Evolutionary conservation across 2,113 vertebrate genomes (phyloP).

Genomic region (Ginglymostoma cirratum): DNA sequence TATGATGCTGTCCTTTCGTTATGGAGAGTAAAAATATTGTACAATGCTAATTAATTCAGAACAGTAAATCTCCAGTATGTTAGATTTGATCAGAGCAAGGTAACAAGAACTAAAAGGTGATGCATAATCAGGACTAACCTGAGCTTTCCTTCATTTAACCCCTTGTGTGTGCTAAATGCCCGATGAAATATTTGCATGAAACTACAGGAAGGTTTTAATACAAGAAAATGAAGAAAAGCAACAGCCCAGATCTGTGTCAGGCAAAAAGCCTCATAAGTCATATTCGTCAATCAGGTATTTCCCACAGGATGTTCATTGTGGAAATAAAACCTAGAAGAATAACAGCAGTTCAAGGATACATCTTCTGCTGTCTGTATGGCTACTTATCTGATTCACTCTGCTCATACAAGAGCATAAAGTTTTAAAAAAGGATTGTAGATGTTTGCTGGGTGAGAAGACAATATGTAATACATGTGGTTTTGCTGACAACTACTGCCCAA

Average conservation of each 20-base stretch:
- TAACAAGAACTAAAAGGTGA: not conserved
- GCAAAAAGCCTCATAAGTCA: not conserved
- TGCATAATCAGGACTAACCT: not conserved
- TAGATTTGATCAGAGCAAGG: not conserved
- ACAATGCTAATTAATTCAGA: constrained; percentile 9
- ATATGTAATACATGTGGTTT: not conserved
- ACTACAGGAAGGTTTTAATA: not conserved
- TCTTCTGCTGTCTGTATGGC: not conserved
- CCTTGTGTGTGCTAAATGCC: not conserved
- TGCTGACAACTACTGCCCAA: not conserved
- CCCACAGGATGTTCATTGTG: not conserved
- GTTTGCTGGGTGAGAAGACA: not conserved
- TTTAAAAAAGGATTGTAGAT: not conserved
- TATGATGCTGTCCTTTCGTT: not conserved
- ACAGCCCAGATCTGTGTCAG: not conserved
- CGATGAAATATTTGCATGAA: not conserved
- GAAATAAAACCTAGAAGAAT: not conserved
- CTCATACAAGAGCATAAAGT: not conserved
- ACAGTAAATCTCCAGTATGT: not conserved
- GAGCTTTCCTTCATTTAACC: not conserved
- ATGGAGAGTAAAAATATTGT: not conserved
- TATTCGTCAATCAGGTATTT: not conserved
- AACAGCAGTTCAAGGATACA: not conserved
- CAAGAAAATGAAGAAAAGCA: not conserved
- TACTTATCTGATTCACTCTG: not conserved